These are phyloP conservation scores for Agonum fuliginosum DNA, from an alignment of 2,888 invertebrate genomes.

Conservation along the genomic window DNA sequence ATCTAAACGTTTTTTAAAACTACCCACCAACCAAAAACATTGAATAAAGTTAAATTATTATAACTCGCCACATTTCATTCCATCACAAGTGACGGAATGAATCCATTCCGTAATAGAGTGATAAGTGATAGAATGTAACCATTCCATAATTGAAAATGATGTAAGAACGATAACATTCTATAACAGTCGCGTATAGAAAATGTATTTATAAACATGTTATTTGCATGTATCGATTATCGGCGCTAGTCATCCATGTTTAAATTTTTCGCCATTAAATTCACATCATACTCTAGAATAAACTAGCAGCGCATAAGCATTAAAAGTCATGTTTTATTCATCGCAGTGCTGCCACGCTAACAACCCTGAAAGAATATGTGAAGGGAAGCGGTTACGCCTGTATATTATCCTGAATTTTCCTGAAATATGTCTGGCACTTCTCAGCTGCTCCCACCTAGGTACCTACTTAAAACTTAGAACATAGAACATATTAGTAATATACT, in stretches of 20 bases:
- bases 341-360: background rate
- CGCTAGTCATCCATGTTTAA: slow-evolving; percentile 8
- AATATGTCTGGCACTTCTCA: background rate
- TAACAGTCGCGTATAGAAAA: too few species aligned
- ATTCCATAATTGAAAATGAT: too few species aligned
- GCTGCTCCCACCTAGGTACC: background rate
- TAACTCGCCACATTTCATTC: too few species aligned
- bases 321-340: background rate
- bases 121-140: too few species aligned
- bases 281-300: background rate
- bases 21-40: too few species aligned
- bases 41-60: too few species aligned
- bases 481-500: background rate
- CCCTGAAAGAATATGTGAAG: slow-evolving; percentile 6
- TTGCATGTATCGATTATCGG: too few species aligned
- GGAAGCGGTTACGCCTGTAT: background rate
- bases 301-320: slow-evolving; percentile 11
- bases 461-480: slow-evolving; percentile 9
- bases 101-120: too few species aligned
- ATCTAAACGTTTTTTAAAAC: too few species aligned
- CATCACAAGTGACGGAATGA: too few species aligned
- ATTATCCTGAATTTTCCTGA: background rate
- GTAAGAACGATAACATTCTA: too few species aligned
- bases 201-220: too few species aligned
- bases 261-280: background rate